Evolutionary conservation across 2,113 vertebrate genomes (phyloP).

Genomic region (Mystacornis crossleyi): DNA sequence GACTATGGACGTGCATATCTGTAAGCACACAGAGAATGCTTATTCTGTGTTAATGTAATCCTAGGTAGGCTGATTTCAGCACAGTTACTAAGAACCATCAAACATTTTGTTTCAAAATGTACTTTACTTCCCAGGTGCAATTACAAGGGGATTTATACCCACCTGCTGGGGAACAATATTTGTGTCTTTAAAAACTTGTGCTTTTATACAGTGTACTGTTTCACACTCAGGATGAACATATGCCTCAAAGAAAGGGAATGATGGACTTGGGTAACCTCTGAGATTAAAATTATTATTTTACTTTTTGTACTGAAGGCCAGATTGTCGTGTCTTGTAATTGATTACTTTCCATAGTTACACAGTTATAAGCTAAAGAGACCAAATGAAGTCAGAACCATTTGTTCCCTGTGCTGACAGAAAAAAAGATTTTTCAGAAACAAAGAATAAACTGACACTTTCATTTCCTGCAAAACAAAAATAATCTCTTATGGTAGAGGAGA

Average conservation of each 20-base stretch:
- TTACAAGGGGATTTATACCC: background rate
- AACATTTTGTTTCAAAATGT: background rate
- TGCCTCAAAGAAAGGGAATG: background rate
- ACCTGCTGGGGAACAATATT: background rate
- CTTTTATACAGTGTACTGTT: background rate
- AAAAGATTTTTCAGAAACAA: background rate
- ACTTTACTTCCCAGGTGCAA: background rate
- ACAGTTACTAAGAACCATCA: background rate
- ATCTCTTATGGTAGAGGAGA: background rate
- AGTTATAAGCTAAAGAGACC: background rate
- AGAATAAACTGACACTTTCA: background rate
- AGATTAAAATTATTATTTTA: background rate
- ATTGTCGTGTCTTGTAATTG: background rate
- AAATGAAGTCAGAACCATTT: background rate
- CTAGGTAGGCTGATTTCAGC: background rate
- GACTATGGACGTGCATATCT: background rate
- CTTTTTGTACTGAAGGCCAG: background rate
- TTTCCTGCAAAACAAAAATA: background rate
- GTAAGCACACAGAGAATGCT: background rate
- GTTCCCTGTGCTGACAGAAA: background rate
- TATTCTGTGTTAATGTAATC: background rate
- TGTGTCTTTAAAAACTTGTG: background rate
- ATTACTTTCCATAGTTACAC: background rate
- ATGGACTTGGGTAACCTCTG: background rate
- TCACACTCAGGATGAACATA: background rate